These are phyloP conservation scores for Dexiosoma caninum DNA, from an alignment of 2,888 invertebrate species.

Conservation along the genomic window DNA sequence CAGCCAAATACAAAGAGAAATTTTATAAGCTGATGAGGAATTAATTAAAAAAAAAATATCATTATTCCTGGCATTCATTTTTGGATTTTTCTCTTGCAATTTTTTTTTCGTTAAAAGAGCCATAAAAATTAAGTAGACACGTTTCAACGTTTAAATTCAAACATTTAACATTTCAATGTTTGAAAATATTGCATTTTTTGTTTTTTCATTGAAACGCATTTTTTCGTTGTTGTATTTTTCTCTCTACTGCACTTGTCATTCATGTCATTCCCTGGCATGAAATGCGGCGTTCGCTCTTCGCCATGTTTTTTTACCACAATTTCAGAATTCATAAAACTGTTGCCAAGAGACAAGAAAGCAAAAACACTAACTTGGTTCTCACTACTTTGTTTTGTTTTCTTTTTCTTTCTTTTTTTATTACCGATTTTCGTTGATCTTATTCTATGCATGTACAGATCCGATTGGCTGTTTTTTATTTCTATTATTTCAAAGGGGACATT, in stretches of 20 bases:
- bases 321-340: slow-evolving; percentile 9
- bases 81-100: neutral
- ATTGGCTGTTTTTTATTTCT: neutral
- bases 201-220: slow-evolving; percentile 16
- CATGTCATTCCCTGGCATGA: neutral
- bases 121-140: slow-evolving; percentile 25
- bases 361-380: neutral
- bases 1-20: neutral
- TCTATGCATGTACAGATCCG: slow-evolving; percentile 1
- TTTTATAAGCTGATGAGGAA: neutral
- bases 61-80: slow-evolving; percentile 26
- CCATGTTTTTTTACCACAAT: neutral
- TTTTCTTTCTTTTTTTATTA: neutral
- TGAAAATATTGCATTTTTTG: slow-evolving; percentile 26
- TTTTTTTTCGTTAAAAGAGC: neutral
- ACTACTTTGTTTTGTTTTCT: neutral
- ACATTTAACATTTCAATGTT: slow-evolving; percentile 43
- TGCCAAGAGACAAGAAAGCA: slow-evolving; percentile 23
- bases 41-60: neutral
- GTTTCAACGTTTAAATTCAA: slow-evolving; percentile 45
- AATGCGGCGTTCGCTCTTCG: neutral
- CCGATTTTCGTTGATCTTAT: slow-evolving; percentile 35
- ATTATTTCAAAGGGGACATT: neutral
- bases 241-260: slow-evolving; percentile 20
- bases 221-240: slow-evolving; percentile 5